These are phyloP conservation scores for Nymphalis c-album DNA, from an alignment of 2,888 invertebrate genomes.

Conservation along the genomic window DNA sequence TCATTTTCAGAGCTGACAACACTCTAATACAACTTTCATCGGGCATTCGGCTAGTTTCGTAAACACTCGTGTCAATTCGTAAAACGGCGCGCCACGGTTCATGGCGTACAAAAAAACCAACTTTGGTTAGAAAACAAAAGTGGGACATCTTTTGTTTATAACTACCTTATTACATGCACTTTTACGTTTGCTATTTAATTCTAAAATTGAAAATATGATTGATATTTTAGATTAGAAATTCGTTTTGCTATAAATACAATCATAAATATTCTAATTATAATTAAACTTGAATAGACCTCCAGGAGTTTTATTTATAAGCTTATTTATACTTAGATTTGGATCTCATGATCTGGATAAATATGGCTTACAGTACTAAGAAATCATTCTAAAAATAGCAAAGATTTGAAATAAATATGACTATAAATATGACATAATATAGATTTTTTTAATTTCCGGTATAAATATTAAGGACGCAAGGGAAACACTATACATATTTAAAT, in stretches of 20 bases:
- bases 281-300: too few species aligned
- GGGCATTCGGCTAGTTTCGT: constrained; percentile 44
- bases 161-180: constrained; percentile 4
- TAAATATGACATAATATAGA: too few species aligned
- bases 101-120: constrained; percentile 34
- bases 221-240: neutral
- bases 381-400: too few species aligned
- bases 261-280: too few species aligned
- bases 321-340: too few species aligned
- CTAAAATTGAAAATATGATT: neutral
- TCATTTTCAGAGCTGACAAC: constrained; percentile 45
- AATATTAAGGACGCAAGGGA: too few species aligned
- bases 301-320: too few species aligned
- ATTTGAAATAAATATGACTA: too few species aligned
- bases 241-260: neutral
- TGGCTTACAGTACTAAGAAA: too few species aligned
- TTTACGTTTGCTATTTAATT: constrained; percentile 5
- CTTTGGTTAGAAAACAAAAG: constrained; percentile 43
- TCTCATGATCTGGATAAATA: too few species aligned
- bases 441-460: too few species aligned
- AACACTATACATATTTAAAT: too few species aligned
- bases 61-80: constrained; percentile 38
- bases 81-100: constrained; percentile 38
- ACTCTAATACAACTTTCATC: constrained; percentile 56
- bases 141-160: constrained; percentile 42